These are phyloP conservation scores for Syrrhaptes paradoxus DNA, from an alignment of 2,113 vertebrate genomes.

Conservation along the genomic window DNA sequence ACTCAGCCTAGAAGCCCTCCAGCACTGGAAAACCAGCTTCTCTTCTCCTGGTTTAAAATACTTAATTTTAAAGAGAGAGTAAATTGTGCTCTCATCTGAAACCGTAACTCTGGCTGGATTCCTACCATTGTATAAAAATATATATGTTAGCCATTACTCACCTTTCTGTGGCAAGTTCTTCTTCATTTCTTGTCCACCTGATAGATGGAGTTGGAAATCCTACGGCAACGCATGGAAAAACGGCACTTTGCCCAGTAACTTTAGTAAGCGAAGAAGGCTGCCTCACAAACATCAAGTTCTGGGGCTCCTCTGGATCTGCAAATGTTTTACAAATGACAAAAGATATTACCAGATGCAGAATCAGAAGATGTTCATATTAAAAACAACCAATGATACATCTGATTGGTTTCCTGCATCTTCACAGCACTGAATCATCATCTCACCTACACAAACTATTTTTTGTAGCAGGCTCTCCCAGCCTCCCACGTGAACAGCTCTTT, in stretches of 20 bases:
- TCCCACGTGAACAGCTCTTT: not conserved
- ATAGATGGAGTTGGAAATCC: conserved; percentile 80
- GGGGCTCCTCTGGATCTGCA: conserved; percentile 78
- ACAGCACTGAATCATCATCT: not conserved
- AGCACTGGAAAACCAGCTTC: not conserved
- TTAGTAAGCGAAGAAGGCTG: conserved; percentile 77
- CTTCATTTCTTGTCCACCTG: conserved; percentile 82
- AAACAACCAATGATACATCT: not conserved
- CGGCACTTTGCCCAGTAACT: conserved; percentile 75
- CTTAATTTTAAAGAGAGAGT: not conserved
- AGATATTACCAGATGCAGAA: not conserved
- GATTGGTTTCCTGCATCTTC: not conserved
- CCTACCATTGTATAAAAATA: rapidly evolving
- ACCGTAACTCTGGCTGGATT: rapidly evolving
- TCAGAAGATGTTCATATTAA: rapidly evolving
- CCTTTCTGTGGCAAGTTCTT: conserved; percentile 82
- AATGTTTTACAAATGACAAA: not conserved
- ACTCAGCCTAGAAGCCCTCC: not conserved
- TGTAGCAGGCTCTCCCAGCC: not conserved
- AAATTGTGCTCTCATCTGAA: not conserved
- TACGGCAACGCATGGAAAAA: conserved; percentile 83
- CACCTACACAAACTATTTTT: not conserved
- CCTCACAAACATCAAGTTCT: conserved; percentile 79
- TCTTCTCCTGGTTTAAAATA: not conserved
- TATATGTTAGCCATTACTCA: conserved; percentile 37